A percentile compares a stretch with the other conserved stretches of the same genome.
Evolutionary conservation across 2,888 invertebrate species (phyloP).

Genomic region (Cataglyphis cursor): DNA sequence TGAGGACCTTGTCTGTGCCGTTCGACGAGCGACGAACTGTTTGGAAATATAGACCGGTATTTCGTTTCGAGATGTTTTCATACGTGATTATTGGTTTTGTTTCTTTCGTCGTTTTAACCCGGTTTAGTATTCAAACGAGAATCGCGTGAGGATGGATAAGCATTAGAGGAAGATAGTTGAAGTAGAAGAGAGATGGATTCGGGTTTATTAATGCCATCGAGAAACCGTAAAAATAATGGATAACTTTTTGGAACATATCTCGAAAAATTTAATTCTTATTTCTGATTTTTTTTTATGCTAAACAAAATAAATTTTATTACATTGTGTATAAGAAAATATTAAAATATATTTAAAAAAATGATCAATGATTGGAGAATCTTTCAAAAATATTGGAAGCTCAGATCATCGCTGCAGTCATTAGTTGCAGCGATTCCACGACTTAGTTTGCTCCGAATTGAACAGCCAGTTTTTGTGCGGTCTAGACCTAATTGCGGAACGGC

Average conservation of each 20-base stretch:
- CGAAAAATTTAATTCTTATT: neutral
- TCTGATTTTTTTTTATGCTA: neutral
- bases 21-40: constrained; percentile 29
- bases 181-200: constrained; percentile 10
- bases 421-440: constrained; percentile 18
- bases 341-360: neutral
- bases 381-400: neutral
- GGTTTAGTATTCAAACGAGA: constrained; percentile 39
- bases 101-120: constrained; percentile 33
- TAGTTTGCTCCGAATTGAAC: constrained; percentile 32
- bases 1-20: constrained; percentile 19
- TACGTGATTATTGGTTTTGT: constrained; percentile 41
- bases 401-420: neutral
- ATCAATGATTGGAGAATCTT: neutral
- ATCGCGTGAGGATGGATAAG: constrained; percentile 36
- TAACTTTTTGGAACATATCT: neutral
- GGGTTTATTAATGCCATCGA: constrained; percentile 38
- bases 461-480: constrained; percentile 38
- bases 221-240: constrained; percentile 33
- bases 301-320: neutral
- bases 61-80: constrained; percentile 32
- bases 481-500: constrained; percentile 54
- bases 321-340: neutral
- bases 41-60: constrained; percentile 41
- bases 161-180: constrained; percentile 29